Evolutionary conservation across 2,888 invertebrate species (phyloP), one percentile per base, ranked within the genome.

Genomic region (Nasonia oneida): DNA sequence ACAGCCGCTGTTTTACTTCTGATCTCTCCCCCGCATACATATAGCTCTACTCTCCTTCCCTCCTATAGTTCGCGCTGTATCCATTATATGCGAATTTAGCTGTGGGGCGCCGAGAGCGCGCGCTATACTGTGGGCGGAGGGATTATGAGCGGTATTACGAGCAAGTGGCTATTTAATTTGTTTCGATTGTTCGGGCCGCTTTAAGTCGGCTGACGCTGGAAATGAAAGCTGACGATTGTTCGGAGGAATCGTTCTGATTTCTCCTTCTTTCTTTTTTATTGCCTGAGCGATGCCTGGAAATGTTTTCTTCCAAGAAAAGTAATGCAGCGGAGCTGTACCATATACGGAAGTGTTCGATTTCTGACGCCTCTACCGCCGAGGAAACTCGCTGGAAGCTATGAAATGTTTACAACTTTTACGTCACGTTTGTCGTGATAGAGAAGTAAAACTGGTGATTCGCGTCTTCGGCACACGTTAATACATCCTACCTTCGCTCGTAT

Each of bases 81-180:
- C 70, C 23, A 76, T 84, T 84, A 81, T 61, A 81, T 23, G 23
- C 23, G 77, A 81, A 85, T 85, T 73, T 82, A 61, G 12, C 37
- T 15, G 29, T 23, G 39, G 57, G 18, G 77, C 3, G 18, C 61
- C 6, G 29, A 29, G 29, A 29, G 29, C 29, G 10, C 18, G 39
- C 47, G 61, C 53, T 67, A 71, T 53, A 29, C 14, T 12, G 37
- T 14, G 57, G 42, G 50, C 37, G 47, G 75, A 75, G 47, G 75
- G 50, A 74, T 64, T 74, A 79, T 73, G 39, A 78, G 53, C 37
- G 73, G 37, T 3, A 84, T 84, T 53, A 23, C 12, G 33, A 33
- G 47, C 76, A 85, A 77, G 77, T 77, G 81, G 57, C 71, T 67
- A 76, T 75, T 85, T 81, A 39, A 81, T 85, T 85, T 77, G 57